Base-by-base conservation (phyloP, 1,140 invertebrate genomes). In the Leptopilina clavipes region DNA sequence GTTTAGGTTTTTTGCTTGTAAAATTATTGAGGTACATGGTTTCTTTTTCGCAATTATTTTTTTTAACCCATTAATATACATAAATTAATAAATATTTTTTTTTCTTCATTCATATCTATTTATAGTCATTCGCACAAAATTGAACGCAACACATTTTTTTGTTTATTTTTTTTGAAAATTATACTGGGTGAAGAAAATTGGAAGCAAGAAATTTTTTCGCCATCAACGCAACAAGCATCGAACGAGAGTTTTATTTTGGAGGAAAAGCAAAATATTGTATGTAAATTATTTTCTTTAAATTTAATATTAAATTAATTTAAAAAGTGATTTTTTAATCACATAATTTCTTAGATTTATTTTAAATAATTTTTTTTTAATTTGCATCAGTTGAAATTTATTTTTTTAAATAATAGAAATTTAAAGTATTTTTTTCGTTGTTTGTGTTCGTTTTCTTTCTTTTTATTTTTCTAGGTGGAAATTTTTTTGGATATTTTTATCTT, bases 1-100 rank as follows among this genome's bases (percentile, higher is more conserved):
- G 25, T 65, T 65, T 25, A 10, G 12, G 59, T 5, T 19, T n/a
- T 65, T 3, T 8, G 22, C 22, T n/a, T 31, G 59, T 65, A 65
- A 65, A 31, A 65, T 65, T 65, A 65, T 31, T 65, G 59, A 65
- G 59, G 59, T 65, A 65, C 59, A 65, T 31, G 59, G 59, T 22
- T 65, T n/a, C n/a, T n/a, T n/a, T n/a, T 31, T 31, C 1, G 59
- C 59, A 65, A 65, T 65, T 59, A 56, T 19, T 56, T 19, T 11
- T 12, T 12, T 65, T 65, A 25, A 1, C 0, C n/a, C n/a, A n/a
- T n/a, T n/a, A n/a, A n/a, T n/a, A n/a, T n/a, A n/a, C n/a, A n/a
- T n/a, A n/a, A n/a, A n/a, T n/a, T n/a, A n/a, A n/a, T n/a, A n/a
- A n/a, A n/a, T 65, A 12, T 65, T 31, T 12, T 31, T 19, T 59